Evolutionary conservation across 2,113 vertebrate genomes (phyloP).

Genomic region (Pomatostomus ruficeps): DNA sequence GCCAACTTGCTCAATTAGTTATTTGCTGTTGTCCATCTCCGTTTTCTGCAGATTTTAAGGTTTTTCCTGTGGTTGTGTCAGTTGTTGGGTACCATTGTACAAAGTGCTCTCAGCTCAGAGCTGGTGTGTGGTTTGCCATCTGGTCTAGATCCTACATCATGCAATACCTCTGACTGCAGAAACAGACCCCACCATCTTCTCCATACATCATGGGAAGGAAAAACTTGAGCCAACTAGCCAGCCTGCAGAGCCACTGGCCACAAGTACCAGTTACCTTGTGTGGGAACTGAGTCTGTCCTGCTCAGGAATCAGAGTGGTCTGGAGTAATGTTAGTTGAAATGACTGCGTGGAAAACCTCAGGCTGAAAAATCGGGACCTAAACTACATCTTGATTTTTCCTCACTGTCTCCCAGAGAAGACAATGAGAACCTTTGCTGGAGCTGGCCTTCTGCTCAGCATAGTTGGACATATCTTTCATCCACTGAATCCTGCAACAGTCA

Average conservation of each 20-base stretch:
- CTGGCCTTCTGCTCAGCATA: not conserved
- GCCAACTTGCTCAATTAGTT: not conserved
- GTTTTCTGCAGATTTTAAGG: not conserved
- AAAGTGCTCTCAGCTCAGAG: not conserved
- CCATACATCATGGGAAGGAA: not conserved
- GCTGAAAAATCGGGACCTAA: not conserved
- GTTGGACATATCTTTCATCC: not conserved
- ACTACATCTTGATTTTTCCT: not conserved
- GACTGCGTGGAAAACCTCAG: not conserved
- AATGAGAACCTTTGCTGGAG: not conserved
- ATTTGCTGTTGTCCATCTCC: not conserved
- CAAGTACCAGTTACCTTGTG: not conserved
- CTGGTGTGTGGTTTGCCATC: not conserved
- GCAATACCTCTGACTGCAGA: not conserved
- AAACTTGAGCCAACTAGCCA: not conserved
- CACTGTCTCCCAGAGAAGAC: not conserved
- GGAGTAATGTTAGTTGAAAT: not conserved
- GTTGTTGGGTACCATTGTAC: not conserved
- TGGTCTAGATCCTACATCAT: not conserved
- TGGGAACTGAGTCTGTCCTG: not conserved
- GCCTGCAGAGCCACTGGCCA: not conserved
- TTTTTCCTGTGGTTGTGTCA: not conserved
- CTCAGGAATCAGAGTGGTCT: not conserved
- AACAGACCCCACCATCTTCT: not conserved
- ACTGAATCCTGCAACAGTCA: not conserved